These are phyloP conservation scores for Gymnocypris eckloni DNA, from an alignment of 2,797 vertebrate genomes.

Conservation along the genomic window DNA sequence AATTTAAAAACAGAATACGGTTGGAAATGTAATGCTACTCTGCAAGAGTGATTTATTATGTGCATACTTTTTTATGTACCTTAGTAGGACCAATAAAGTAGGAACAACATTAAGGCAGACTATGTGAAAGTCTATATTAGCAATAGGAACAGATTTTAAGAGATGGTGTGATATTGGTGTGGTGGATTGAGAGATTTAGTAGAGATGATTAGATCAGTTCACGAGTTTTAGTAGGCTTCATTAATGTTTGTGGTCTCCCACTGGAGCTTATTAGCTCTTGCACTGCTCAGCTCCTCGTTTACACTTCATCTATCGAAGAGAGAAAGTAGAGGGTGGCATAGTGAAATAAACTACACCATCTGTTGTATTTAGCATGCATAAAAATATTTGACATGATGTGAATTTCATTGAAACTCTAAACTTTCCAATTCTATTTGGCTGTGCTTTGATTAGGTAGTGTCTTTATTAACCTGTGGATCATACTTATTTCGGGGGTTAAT, in stretches of 20 bases:
- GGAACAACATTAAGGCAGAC: background rate
- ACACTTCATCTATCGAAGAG: conserved; percentile 31
- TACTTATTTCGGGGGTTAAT: conserved; percentile 37
- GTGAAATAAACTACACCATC: conserved; percentile 36
- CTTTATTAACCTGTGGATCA: background rate
- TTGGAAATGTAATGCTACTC: conserved; percentile 2
- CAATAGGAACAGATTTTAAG: background rate
- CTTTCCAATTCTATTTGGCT: background rate
- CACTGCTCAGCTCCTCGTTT: conserved; percentile 46
- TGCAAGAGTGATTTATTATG: background rate
- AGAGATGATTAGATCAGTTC: conserved; percentile 43
- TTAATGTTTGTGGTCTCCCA: conserved; percentile 60
- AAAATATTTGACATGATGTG: conserved; percentile 2
- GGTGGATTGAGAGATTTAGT: conserved; percentile 16
- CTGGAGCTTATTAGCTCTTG: conserved; percentile 58
- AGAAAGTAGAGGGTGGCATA: conserved; percentile 13
- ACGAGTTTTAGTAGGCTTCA: conserved; percentile 54
- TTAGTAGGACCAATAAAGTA: background rate
- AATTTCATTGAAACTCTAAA: background rate
- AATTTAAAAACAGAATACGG: background rate
- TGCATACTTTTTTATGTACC: background rate
- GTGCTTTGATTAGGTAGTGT: conserved; percentile 6
- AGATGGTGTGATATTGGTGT: background rate
- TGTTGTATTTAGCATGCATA: conserved; percentile 26
- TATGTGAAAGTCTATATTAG: background rate